Percentiles rank a stretch among this genome's conserved stretches.
Evolutionary conservation across 2,113 vertebrate genomes (phyloP).

Genomic region (Tragulus kanchil): DNA sequence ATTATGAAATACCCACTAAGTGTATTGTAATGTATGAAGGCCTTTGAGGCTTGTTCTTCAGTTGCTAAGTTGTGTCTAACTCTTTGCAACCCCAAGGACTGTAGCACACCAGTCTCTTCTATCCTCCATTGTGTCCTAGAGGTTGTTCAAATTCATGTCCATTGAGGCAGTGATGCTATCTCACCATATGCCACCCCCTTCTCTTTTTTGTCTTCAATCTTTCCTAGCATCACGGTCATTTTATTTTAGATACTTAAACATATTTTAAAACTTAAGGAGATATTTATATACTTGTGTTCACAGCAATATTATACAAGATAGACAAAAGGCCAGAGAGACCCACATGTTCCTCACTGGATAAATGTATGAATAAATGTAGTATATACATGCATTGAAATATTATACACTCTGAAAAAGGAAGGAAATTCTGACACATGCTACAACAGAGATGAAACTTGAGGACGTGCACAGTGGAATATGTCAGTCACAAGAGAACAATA

Average conservation of each 20-base stretch:
- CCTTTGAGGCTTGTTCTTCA: background rate
- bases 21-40: background rate
- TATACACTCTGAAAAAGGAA: background rate
- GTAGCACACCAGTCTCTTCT: background rate
- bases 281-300: background rate
- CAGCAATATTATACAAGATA: background rate
- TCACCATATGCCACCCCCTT: background rate
- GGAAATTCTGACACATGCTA: background rate
- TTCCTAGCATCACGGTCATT: background rate
- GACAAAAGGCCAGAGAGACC: background rate
- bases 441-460: background rate
- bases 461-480: background rate
- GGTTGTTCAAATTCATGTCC: background rate
- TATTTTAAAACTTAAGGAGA: background rate
- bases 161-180: background rate
- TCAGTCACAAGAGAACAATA: background rate
- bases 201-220: background rate
- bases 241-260: conserved; percentile 9
- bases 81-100: background rate
- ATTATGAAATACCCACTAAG: background rate
- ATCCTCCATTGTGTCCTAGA: background rate
- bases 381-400: background rate
- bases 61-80: background rate
- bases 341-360: background rate
- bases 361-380: background rate